phyloP scores from a whole-genome alignment of 2,113 vertebrate species.

The Rynchops niger region DNA sequence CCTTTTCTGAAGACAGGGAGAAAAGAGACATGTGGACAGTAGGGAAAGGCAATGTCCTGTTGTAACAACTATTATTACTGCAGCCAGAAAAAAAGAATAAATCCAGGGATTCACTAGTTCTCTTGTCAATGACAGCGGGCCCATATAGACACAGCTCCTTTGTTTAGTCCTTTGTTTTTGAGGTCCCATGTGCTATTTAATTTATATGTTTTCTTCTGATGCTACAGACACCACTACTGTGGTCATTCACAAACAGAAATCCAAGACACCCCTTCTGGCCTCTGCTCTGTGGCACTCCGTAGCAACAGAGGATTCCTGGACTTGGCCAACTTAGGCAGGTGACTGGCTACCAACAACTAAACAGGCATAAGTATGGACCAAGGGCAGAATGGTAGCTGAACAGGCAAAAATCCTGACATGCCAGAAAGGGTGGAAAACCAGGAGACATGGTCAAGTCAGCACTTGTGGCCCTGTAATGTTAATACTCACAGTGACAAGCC shows the following conservation, averaged over 20 bases:
- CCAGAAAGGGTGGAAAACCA: background rate
- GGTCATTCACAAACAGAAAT: background rate
- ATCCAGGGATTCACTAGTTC: background rate
- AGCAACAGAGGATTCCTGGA: background rate
- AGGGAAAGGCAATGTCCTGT: background rate
- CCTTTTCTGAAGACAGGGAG: background rate
- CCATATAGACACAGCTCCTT: background rate
- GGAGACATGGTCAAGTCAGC: background rate
- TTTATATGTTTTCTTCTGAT: background rate
- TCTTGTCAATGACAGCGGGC: background rate
- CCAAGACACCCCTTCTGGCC: background rate
- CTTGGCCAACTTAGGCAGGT: background rate
- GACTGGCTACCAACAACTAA: too few relatives aligned
- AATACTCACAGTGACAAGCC: background rate
- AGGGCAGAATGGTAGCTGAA: background rate
- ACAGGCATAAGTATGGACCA: background rate
- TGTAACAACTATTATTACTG: background rate
- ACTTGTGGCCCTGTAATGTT: background rate
- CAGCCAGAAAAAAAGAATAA: background rate
- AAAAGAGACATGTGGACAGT: background rate
- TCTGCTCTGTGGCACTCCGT: background rate
- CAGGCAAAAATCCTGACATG: background rate
- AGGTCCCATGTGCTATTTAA: background rate
- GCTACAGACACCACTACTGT: background rate
- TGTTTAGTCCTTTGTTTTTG: background rate